A percentile compares a stretch with the other conserved stretches of the same genome.
These are phyloP conservation scores for Andricus quercusramuli DNA, from an alignment of 2,888 invertebrate genomes.

Conservation along the genomic window DNA sequence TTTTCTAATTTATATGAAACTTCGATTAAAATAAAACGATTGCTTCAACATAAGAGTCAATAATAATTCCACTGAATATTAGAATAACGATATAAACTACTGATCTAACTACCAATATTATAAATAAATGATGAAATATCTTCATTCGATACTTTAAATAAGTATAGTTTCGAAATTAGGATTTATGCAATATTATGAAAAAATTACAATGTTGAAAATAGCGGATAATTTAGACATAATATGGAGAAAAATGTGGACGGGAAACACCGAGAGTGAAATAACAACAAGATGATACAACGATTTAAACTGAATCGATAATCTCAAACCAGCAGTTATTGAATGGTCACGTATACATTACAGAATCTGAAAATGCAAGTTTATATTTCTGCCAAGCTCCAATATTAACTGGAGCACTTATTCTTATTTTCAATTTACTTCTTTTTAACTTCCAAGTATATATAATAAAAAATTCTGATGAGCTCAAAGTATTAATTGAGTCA, in stretches of 20 bases:
- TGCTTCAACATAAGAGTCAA: no score
- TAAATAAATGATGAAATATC: no score
- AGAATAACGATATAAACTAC: no score
- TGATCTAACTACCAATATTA: no score
- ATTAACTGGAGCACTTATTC: slow-evolving; percentile 18
- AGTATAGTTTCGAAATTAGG: no score
- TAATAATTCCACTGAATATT: no score
- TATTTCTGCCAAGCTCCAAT: slow-evolving; percentile 5
- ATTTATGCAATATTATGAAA: no score
- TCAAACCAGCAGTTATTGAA: slow-evolving; percentile 11
- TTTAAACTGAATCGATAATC: slow-evolving; percentile 29
- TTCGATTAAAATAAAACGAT: no score
- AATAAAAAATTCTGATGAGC: no score
- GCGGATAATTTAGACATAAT: not conserved
- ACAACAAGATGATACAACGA: not conserved
- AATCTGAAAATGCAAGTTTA: slow-evolving; percentile 12
- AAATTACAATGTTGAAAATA: no score
- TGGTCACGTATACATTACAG: slow-evolving; percentile 19
- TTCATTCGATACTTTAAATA: no score
- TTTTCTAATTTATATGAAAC: no score
- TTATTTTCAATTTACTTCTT: not conserved
- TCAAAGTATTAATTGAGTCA: not conserved
- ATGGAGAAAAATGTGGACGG: not conserved
- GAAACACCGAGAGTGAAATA: not conserved
- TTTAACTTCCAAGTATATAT: not conserved